Conservation (phyloP, 2,797 vertebrate genomes). For the Phrynocephalus guinanensis region DNA sequence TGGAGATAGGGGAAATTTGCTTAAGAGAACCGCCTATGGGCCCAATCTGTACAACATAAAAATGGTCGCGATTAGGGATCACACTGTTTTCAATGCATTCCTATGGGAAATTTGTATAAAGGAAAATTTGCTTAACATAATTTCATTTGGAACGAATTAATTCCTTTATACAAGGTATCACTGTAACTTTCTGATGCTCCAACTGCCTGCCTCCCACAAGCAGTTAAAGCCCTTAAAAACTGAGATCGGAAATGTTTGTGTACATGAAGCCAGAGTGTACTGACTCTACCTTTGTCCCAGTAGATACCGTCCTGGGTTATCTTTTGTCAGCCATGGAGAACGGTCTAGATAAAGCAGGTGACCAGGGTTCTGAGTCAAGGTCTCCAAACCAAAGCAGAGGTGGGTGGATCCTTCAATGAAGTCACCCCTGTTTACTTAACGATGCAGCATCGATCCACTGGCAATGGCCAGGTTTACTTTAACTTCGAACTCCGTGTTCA, state of each 20-base stretch:
- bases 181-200: no score
- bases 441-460: constrained; percentile 11
- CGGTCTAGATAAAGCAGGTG: constrained; percentile 6
- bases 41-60: no score
- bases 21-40: no score
- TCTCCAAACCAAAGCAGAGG: not conserved
- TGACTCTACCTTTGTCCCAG: not conserved
- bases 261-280: not conserved
- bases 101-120: no score
- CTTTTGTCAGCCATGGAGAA: constrained; percentile 22
- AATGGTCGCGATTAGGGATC: no score
- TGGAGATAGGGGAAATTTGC: no score
- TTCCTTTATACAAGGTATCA: no score
- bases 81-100: no score
- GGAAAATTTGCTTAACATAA: no score
- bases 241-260: not conserved
- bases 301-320: not conserved
- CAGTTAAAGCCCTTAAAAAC: not conserved
- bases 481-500: not conserved
- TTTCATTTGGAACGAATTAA: no score
- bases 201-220: no score
- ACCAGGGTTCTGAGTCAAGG: constrained; percentile 34
- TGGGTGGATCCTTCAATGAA: not conserved
- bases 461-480: not conserved
- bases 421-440: constrained; percentile 16